Percentiles rank a stretch among this genome's conserved stretches.
Evolutionary conservation across 2,888 invertebrate genomes (phyloP).

Genomic region (Rhynchonema sp.): DNA sequence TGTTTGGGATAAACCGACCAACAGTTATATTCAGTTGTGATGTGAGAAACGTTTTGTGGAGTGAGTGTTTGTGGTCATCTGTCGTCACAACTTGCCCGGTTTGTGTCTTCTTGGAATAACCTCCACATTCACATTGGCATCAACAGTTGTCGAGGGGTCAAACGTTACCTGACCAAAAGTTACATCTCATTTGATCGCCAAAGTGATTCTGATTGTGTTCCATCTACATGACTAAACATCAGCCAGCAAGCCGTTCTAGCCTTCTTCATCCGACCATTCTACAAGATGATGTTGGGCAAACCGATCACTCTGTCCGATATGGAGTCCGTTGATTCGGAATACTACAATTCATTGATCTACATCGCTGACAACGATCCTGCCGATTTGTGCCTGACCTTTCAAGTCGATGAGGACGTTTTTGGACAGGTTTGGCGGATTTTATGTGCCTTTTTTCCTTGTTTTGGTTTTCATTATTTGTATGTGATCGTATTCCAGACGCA

Average conservation of each 20-base stretch:
- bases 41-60: no score
- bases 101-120: neutral
- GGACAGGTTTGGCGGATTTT: no score
- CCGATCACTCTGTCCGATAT: constrained; percentile 81
- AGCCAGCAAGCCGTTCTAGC: constrained; percentile 41
- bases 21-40: no score
- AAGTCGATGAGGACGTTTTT: constrained; percentile 86
- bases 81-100: neutral
- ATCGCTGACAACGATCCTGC: constrained; percentile 86
- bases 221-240: neutral
- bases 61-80: neutral
- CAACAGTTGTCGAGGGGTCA: neutral
- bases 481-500: constrained; percentile 45
- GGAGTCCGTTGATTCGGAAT: constrained; percentile 97
- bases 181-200: neutral
- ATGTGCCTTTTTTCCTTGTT: neutral
- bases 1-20: no score
- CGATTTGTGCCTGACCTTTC: constrained; percentile 76
- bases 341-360: constrained; percentile 90
- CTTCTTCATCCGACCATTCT: constrained; percentile 97
- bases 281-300: constrained; percentile 97
- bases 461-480: neutral
- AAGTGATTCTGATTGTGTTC: neutral
- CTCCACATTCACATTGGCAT: neutral
- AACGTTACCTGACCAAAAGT: no score